Conservation (phyloP, 2,888 invertebrate species). For the Microctonus aethiopoides region DNA sequence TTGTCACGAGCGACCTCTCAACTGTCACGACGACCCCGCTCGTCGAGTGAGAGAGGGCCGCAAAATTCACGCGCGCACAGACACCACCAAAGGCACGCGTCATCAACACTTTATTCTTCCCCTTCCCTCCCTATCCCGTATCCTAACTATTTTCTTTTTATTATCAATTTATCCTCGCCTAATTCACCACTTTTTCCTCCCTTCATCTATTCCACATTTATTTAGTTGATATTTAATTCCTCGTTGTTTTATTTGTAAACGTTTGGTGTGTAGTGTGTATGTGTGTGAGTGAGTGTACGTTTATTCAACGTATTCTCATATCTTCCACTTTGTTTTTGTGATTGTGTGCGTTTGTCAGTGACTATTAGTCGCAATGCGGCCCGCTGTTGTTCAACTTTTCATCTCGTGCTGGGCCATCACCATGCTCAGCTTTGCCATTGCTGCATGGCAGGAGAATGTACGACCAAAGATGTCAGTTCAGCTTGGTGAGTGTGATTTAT, state of each 20-base stretch:
- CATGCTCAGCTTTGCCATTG: conserved; percentile 63
- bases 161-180: conserved; percentile 4
- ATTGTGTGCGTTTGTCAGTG: conserved; percentile 17
- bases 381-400: conserved; percentile 53
- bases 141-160: background rate
- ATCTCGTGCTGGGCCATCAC: conserved; percentile 69
- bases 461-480: conserved; percentile 93
- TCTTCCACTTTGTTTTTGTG: background rate
- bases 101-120: conserved; percentile 4
- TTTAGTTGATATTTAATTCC: background rate
- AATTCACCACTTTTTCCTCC: conserved; percentile 8
- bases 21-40: conserved; percentile 19
- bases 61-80: conserved; percentile 6
- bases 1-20: conserved; percentile 32
- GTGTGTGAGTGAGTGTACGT: conserved; percentile 8
- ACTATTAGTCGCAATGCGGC: conserved; percentile 37
- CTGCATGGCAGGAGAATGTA: conserved; percentile 91
- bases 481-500: conserved; percentile 78
- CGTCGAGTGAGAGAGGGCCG: conserved; percentile 30
- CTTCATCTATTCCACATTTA: background rate
- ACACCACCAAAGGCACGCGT: conserved; percentile 15
- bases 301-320: background rate
- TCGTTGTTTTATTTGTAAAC: background rate
- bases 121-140: background rate
- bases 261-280: conserved; percentile 10